Conservation (phyloP, 1,140 invertebrate species). For the Lordiphosa clarofinis region DNA sequence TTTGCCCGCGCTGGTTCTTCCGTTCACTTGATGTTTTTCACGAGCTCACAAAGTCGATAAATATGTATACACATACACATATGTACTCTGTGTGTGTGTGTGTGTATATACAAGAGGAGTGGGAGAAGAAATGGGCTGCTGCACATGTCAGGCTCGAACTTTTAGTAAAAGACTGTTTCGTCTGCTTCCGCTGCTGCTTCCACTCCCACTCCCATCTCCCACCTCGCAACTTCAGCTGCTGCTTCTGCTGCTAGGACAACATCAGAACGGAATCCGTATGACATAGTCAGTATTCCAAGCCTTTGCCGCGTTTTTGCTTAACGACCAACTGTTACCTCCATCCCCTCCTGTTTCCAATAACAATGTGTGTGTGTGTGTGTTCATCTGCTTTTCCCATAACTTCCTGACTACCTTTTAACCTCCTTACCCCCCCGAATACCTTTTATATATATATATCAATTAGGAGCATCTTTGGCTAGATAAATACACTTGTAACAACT, state of each 20-base stretch:
- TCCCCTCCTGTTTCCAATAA: slow-evolving; percentile 47
- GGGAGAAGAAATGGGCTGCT: slow-evolving; percentile 27
- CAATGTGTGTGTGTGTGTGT: slow-evolving; percentile 46
- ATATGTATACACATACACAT: slow-evolving; percentile 53
- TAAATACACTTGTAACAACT: too few species aligned
- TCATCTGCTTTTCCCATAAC: slow-evolving; percentile 10
- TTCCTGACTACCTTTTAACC: not conserved
- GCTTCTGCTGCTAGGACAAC: slow-evolving; percentile 17
- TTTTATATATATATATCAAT: not conserved
- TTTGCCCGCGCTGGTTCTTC: slow-evolving; percentile 40
- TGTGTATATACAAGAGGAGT: slow-evolving; percentile 15
- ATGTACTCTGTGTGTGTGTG: not conserved
- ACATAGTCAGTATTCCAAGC: slow-evolving; percentile 41
- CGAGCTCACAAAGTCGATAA: slow-evolving; percentile 75
- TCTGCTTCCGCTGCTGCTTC: slow-evolving; percentile 41
- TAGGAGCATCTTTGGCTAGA: not conserved
- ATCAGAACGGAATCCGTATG: slow-evolving; percentile 25
- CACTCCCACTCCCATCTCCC: slow-evolving; percentile 1
- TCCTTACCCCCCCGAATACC: too few species aligned
- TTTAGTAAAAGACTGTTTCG: slow-evolving; percentile 67
- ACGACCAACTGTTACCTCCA: slow-evolving; percentile 32
- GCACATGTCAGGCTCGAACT: slow-evolving; percentile 71
- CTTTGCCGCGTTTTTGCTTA: slow-evolving; percentile 23
- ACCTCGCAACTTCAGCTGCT: not conserved
- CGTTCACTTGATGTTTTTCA: slow-evolving; percentile 73